Evolutionary conservation across 53 echinoderm and acorn worm species (phyloP).

Genomic region (Holothuria scabra): DNA sequence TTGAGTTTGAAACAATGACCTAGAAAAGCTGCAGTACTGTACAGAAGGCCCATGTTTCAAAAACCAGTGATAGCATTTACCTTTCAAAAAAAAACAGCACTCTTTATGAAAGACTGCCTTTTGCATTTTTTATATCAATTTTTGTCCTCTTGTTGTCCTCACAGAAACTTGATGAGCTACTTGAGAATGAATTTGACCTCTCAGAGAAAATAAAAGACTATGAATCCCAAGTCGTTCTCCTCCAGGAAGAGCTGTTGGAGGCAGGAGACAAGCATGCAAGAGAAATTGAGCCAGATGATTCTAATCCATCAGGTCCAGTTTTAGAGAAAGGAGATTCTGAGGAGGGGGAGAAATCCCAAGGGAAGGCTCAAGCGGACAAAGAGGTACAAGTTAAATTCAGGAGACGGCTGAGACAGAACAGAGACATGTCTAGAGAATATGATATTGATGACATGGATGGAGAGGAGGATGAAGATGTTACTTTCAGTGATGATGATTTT

Average conservation of each 20-base stretch:
- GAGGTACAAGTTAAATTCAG: not conserved
- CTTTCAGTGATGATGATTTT: slow-evolving; percentile 38
- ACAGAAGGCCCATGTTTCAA: no score
- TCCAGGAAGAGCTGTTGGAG: slow-evolving; percentile 58
- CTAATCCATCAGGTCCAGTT: slow-evolving; percentile 34
- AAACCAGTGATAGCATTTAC: no score
- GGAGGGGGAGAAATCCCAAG: not conserved
- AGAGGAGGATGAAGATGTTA: not conserved
- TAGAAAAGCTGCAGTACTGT: no score
- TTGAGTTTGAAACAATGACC: no score
- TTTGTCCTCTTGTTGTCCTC: not conserved
- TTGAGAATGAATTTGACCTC: slow-evolving; percentile 59
- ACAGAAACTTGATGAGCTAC: slow-evolving; percentile 54
- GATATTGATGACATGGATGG: not conserved
- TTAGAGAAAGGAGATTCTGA: slow-evolving; percentile 2
- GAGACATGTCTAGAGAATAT: not conserved
- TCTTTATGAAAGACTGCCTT: no score
- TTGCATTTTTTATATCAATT: not conserved
- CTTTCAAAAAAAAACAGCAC: no score
- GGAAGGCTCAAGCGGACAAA: slow-evolving; percentile 12
- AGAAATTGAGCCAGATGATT: slow-evolving; percentile 13
- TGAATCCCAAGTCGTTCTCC: slow-evolving; percentile 36
- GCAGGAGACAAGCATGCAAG: slow-evolving; percentile 16
- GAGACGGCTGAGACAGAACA: slow-evolving; percentile 6
- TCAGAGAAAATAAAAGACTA: slow-evolving; percentile 57